Conservation (phyloP, 1,140 invertebrate genomes). For the Drosophila simulans region DNA sequence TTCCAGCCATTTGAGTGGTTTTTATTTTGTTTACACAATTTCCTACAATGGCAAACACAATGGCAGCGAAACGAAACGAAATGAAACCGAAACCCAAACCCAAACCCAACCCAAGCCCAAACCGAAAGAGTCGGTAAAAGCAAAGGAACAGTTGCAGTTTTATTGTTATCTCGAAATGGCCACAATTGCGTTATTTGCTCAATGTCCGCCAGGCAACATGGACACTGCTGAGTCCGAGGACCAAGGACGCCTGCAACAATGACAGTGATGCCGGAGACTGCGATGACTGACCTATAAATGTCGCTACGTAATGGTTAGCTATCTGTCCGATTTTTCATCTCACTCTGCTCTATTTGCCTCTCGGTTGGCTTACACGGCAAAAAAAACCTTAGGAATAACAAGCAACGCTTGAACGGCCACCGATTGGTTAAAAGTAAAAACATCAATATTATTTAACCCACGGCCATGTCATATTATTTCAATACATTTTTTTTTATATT, state of each 20-base stretch:
- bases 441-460: too few species aligned
- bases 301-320: slow-evolving; percentile 44
- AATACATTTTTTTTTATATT: not conserved
- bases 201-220: slow-evolving; percentile 47
- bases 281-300: slow-evolving; percentile 60
- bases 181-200: slow-evolving; percentile 76
- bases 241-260: slow-evolving; percentile 37
- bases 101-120: slow-evolving; percentile 15
- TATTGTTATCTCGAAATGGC: slow-evolving; percentile 79
- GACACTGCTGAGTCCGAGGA: slow-evolving; percentile 21
- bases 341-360: slow-evolving; percentile 35
- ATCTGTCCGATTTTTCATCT: slow-evolving; percentile 39
- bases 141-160: slow-evolving; percentile 63
- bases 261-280: slow-evolving; percentile 35
- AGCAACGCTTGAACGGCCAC: too few species aligned
- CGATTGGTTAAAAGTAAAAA: too few species aligned
- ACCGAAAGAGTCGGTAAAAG: slow-evolving; percentile 14
- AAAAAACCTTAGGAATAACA: not conserved
- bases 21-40: slow-evolving; percentile 70
- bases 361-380: slow-evolving; percentile 17
- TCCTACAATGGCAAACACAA: slow-evolving; percentile 57
- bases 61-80: slow-evolving; percentile 41
- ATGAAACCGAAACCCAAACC: slow-evolving; percentile 24
- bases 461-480: too few species aligned
- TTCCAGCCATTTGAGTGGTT: slow-evolving; percentile 45